These are phyloP conservation scores for Drosophila picticornis DNA, from an alignment of 2,888 invertebrate genomes.

Conservation along the genomic window DNA sequence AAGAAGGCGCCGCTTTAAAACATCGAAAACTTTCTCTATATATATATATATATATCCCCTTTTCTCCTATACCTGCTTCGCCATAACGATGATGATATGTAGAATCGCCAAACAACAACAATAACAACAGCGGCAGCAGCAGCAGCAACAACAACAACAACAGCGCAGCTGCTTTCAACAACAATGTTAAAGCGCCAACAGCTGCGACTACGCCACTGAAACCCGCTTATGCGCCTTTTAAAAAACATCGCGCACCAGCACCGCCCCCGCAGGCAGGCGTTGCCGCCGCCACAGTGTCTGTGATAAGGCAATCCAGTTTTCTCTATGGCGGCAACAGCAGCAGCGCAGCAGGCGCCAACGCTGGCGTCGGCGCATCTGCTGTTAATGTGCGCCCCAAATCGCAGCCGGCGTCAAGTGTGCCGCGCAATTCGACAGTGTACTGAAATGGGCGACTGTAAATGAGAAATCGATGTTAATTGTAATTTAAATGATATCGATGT, in stretches of 20 bases:
- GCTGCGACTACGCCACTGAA: conserved; percentile 51
- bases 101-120: conserved; percentile 61
- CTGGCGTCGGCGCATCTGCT: conserved; percentile 13
- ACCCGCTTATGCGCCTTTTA: conserved; percentile 77
- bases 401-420: conserved; percentile 54
- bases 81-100: conserved; percentile 28
- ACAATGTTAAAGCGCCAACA: conserved; percentile 58
- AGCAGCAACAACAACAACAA: conserved; percentile 58
- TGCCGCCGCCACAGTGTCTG: conserved; percentile 82
- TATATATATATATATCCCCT: conserved; percentile 26
- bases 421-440: conserved; percentile 67
- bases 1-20: conserved; percentile 30
- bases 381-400: conserved; percentile 60
- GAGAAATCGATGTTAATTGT: neutral
- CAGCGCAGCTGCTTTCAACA: conserved; percentile 54
- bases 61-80: conserved; percentile 7
- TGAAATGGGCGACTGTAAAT: conserved; percentile 29
- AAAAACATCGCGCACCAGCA: conserved; percentile 82
- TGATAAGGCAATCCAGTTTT: conserved; percentile 83
- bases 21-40: conserved; percentile 17
- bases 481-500: conserved; percentile 33
- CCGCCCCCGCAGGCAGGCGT: conserved; percentile 83
- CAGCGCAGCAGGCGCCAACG: conserved; percentile 30
- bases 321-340: conserved; percentile 73
- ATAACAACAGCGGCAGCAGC: conserved; percentile 48